Conservation (phyloP, 2,797 vertebrate species). For the Arnoldichthys spilopterus region DNA sequence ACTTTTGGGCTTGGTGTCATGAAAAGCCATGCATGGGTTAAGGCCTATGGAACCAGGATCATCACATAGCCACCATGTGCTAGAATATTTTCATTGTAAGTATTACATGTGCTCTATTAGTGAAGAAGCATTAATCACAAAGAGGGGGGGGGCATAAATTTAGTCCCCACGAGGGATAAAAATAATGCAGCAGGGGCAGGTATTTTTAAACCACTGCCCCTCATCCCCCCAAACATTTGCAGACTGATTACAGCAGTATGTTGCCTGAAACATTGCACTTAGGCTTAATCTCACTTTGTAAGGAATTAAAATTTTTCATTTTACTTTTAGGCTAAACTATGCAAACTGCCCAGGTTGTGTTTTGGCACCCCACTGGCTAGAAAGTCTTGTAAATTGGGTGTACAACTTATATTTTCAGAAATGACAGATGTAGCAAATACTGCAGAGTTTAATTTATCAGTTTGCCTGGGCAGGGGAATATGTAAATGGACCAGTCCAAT, state of each 20-base stretch:
- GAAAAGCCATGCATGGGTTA: no score
- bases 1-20: no score
- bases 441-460: conserved; percentile 28
- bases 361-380: background rate
- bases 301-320: background rate
- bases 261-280: background rate
- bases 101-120: no score
- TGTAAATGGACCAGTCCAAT: conserved; percentile 28
- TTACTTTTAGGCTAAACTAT: background rate
- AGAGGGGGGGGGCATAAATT: no score
- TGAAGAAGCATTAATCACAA: no score
- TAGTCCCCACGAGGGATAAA: no score
- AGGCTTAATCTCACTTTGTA: background rate
- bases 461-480: conserved; percentile 23
- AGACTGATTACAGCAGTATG: background rate
- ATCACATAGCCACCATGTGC: no score
- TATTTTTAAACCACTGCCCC: no score
- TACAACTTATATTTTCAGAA: conserved; percentile 23
- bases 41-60: no score
- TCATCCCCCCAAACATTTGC: no score
- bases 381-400: background rate
- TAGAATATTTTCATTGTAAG: no score
- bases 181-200: no score
- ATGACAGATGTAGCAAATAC: conserved; percentile 16
- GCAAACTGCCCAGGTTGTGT: background rate